These are phyloP conservation scores for Chloropsis hardwickii DNA, from an alignment of 2,113 vertebrate species.

Conservation along the genomic window DNA sequence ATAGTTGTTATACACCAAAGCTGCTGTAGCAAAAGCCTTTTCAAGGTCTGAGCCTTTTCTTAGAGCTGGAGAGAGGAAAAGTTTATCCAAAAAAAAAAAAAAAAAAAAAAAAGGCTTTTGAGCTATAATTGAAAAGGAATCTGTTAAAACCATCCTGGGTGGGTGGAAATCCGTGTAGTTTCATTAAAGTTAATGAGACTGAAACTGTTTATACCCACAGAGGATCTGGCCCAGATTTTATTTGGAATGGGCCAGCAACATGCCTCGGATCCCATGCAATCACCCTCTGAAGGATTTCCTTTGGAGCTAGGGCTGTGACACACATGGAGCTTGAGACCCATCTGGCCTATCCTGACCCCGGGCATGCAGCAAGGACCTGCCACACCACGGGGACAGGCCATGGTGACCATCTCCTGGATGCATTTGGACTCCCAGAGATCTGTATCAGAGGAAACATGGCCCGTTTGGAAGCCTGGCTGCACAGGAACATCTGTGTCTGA, in stretches of 20 bases:
- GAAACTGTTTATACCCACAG: slow-evolving; percentile 5
- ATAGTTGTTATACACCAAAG: slow-evolving; percentile 71
- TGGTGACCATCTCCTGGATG: not conserved
- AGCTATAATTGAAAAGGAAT: not conserved
- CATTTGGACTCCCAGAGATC: not conserved
- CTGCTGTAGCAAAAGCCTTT: slow-evolving; percentile 69
- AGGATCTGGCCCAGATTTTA: slow-evolving; percentile 18
- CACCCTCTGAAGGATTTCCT: not conserved
- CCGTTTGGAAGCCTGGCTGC: not conserved
- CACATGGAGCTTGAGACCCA: rapidly evolving
- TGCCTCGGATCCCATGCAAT: not conserved
- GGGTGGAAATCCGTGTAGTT: not conserved
- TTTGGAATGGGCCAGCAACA: slow-evolving; percentile 10
- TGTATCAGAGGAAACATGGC: not conserved
- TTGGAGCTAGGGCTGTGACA: rapidly evolving
- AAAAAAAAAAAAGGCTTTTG: not conserved
- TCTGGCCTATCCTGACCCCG: not conserved
- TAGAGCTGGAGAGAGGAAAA: slow-evolving; percentile 48
- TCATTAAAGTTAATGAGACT: slow-evolving; percentile 39
- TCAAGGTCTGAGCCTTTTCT: slow-evolving; percentile 75
- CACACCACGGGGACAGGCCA: not conserved
- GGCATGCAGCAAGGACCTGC: not conserved
- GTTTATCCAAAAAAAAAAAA: not conserved
- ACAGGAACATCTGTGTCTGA: rapidly evolving
- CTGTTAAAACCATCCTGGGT: not conserved